Conservation (phyloP, 2,797 vertebrate genomes). For the Enteromius argenteus region DNA sequence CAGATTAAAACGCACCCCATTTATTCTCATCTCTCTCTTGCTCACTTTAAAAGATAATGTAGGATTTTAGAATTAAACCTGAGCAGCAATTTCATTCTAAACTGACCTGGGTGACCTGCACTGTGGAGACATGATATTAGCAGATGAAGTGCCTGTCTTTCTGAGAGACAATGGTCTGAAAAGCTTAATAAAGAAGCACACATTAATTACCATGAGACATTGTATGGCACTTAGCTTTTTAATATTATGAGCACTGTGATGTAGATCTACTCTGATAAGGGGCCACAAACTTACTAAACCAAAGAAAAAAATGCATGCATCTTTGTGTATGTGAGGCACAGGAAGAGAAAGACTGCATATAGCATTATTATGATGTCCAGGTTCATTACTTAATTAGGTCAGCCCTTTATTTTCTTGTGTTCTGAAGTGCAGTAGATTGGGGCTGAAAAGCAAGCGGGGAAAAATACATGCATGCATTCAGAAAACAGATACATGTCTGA, state of each 20-base stretch:
- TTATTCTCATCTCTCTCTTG: conserved; percentile 21
- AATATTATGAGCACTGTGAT: conserved; percentile 73
- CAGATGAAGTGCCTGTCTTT: conserved; percentile 65
- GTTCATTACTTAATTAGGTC: conserved; percentile 42
- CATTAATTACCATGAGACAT: conserved; percentile 79
- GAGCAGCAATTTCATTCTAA: conserved; percentile 78
- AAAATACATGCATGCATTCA: conserved; percentile 20
- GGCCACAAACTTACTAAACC: conserved; percentile 54
- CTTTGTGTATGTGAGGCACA: not conserved
- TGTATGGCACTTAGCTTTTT: conserved; percentile 74
- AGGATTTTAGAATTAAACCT: conserved; percentile 76
- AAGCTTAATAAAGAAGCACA: conserved; percentile 76
- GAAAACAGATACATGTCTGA: not conserved
- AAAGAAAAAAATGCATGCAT: conserved; percentile 9
- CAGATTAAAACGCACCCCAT: conserved; percentile 25
- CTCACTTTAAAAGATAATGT: conserved; percentile 71
- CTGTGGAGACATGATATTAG: conserved; percentile 74
- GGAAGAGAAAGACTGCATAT: not conserved
- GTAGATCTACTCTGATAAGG: conserved; percentile 67
- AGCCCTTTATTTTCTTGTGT: conserved; percentile 2
- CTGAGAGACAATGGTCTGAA: conserved; percentile 63
- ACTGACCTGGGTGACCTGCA: conserved; percentile 71
- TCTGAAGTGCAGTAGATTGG: conserved; percentile 23
- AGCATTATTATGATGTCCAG: conserved; percentile 31
- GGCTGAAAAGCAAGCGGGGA: not conserved